A percentile compares a stretch with the other conserved stretches of the same genome.
phyloP scores from a whole-genome alignment of 2,888 invertebrate genomes.

The Drosophila merina region DNA sequence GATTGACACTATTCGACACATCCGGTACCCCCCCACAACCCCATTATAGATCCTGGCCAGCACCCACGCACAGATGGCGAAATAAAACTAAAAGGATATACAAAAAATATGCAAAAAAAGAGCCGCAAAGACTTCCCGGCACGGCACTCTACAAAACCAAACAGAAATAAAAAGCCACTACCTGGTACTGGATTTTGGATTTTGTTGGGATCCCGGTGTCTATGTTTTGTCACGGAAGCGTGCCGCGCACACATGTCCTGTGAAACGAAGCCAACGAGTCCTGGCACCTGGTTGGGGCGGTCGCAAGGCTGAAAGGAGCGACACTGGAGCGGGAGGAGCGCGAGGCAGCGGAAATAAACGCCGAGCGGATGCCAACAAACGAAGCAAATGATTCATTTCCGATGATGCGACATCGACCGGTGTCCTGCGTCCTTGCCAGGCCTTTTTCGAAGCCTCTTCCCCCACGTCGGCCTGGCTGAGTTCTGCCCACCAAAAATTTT shows the following conservation, averaged over 20 bases:
- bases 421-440: constrained; percentile 42
- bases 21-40: constrained; percentile 23
- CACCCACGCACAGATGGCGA: constrained; percentile 9
- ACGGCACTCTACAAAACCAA: neutral
- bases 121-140: constrained; percentile 17
- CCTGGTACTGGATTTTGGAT: constrained; percentile 27
- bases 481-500: constrained; percentile 69
- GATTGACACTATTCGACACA: constrained; percentile 32
- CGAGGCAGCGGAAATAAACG: constrained; percentile 82
- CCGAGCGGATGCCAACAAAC: constrained; percentile 83
- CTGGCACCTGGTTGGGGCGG: constrained; percentile 59
- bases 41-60: neutral
- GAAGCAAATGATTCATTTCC: constrained; percentile 84
- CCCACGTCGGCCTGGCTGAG: constrained; percentile 15
- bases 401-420: constrained; percentile 81
- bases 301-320: constrained; percentile 12
- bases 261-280: constrained; percentile 9
- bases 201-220: constrained; percentile 19
- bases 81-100: constrained; percentile 3
- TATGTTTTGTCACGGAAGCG: constrained; percentile 75
- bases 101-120: constrained; percentile 1
- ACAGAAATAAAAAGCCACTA: neutral
- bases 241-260: constrained; percentile 76
- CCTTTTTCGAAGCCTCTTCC: constrained; percentile 6
- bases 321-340: constrained; percentile 23